phyloP scores from a whole-genome alignment of 2,113 vertebrate species.

The Zosterops lateralis region DNA sequence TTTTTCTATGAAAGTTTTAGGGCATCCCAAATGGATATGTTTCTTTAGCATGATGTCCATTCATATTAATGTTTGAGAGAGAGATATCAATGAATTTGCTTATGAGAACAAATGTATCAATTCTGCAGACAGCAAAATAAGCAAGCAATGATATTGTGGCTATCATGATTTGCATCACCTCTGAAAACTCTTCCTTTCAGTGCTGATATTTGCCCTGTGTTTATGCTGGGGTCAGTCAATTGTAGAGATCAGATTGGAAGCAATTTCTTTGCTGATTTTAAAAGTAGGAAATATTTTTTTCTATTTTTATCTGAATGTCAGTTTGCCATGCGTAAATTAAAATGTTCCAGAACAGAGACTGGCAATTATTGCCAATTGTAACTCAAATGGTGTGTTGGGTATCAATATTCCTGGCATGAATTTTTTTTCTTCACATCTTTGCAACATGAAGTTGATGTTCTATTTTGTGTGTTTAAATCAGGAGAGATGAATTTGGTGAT shows the following conservation, averaged over 20 bases:
- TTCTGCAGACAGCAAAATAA: background rate
- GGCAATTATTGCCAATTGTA: slow-evolving; percentile 2
- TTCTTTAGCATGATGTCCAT: background rate
- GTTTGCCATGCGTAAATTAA: slow-evolving; percentile 33
- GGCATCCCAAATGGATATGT: background rate
- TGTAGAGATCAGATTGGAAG: background rate
- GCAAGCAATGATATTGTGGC: background rate
- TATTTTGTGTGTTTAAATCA: background rate
- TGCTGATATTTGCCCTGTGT: background rate
- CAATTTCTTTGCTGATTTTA: background rate
- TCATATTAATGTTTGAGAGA: background rate
- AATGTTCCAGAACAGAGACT: background rate
- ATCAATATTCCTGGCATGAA: background rate
- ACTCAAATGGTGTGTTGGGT: background rate
- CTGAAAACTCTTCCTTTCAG: background rate
- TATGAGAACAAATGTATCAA: background rate
- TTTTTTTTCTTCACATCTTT: background rate
- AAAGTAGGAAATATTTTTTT: slow-evolving; percentile 8
- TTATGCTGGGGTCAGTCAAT: background rate
- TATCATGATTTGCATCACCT: background rate
- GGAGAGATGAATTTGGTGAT: background rate
- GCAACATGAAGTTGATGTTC: background rate
- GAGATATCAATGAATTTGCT: background rate
- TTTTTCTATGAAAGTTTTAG: background rate
- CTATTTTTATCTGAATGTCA: slow-evolving; percentile 3